Base-by-base conservation (phyloP, 2,113 vertebrate species). In the Salvelinus fontinalis region DNA sequence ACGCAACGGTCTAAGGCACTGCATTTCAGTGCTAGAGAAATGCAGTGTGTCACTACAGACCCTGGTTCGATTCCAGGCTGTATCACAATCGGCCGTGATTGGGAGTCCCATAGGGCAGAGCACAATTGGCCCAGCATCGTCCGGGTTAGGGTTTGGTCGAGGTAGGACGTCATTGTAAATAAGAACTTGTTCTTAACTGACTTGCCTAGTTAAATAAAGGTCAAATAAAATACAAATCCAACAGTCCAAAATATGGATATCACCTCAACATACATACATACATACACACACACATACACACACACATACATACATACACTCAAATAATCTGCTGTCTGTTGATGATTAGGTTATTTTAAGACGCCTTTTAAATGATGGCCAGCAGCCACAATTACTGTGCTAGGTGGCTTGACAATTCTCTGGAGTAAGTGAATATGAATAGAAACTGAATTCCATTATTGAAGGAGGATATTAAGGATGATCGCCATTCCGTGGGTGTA, bases 381-480 rank as follows among this genome's bases (percentile, higher is more conserved):
- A 80, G 62, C 81, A 81, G 87, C 89, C 89, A 86, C 89, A 86
- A 89, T 90, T 90, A 87, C 71, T 75, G 77, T 27, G 71, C 83
- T 79, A 66, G 69, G 72, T 69, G 80, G 78, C 78, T 39, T 67
- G 84, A 81, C n/a, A 44, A 51, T 2, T n/a, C 20, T 11, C 48
- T 79, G 81, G 74, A 66, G 75, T 70, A 75, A 76, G 75, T 59
- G 73, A 74, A 73, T 89, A 87, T 76, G 88, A 91, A 92, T 92
- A 92, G 91, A 81, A 87, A 84, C 75, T 77, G 80, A 79, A 86
- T 85, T 87, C 85, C 84, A 90, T 91, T 93, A 91, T 88, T 88
- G 82, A 89, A 86, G 80, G 80, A 83, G 87, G 86, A 89, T 85
- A 91, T 90, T 80, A 85, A 82, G 86, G 78, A 90, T 88, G 86